phyloP scores from a whole-genome alignment of 2,797 vertebrate genomes.

The Toxotes lorentzi region DNA sequence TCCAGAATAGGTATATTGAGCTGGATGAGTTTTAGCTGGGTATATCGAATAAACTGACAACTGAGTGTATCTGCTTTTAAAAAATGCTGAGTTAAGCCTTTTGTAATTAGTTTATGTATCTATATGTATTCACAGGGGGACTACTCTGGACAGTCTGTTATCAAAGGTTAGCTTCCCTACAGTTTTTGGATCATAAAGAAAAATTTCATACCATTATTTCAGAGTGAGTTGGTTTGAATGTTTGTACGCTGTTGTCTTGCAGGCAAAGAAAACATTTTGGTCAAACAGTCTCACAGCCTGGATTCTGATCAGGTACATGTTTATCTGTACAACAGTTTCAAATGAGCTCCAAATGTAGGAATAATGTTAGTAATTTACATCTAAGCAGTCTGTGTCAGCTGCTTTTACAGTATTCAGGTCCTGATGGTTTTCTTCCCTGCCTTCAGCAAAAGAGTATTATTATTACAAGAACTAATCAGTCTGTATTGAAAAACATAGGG shows the following conservation, averaged over 20 bases:
- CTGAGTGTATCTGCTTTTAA: too few relatives aligned
- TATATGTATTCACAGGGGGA: constrained; percentile 80
- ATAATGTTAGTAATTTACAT: not conserved
- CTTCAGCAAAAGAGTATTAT: not conserved
- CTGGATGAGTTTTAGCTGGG: not conserved
- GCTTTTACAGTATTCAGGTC: not conserved
- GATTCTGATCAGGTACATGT: constrained; percentile 88
- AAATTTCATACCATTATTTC: not conserved
- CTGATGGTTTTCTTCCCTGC: not conserved
- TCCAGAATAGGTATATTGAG: not conserved
- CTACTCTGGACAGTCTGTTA: constrained; percentile 86
- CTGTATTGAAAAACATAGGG: not conserved
- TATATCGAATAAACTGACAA: too few relatives aligned
- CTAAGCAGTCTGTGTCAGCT: not conserved
- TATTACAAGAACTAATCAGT: not conserved
- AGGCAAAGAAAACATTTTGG: constrained; percentile 93
- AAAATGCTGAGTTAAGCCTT: not conserved
- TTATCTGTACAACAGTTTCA: not conserved
- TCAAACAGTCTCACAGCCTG: constrained; percentile 89
- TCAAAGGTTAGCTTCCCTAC: constrained; percentile 83
- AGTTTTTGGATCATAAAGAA: not conserved
- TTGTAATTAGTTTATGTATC: constrained; percentile 38
- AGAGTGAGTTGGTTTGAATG: not conserved
- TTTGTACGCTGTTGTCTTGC: constrained; percentile 48
- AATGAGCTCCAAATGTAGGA: not conserved